Evolutionary conservation across 2,113 vertebrate species (phyloP).

Genomic region (Laticauda laticaudata): DNA sequence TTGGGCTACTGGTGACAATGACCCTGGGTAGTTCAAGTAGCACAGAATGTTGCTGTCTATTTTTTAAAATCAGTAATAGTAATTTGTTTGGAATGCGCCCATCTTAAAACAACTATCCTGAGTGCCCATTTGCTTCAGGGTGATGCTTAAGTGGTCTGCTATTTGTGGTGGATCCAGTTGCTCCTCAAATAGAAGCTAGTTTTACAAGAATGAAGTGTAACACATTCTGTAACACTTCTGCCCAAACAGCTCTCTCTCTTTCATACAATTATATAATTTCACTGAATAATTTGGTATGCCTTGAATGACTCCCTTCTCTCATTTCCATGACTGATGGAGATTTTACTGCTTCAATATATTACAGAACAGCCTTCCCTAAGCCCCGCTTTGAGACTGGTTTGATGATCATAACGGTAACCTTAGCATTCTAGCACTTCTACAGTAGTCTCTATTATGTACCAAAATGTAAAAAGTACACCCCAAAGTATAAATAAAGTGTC

Average conservation of each 20-base stretch:
- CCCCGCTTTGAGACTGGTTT: neutral
- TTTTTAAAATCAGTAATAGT: neutral
- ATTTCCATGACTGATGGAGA: neutral
- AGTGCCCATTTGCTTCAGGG: neutral
- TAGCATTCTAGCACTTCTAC: neutral
- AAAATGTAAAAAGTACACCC: neutral
- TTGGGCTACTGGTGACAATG: neutral
- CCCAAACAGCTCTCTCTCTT: neutral
- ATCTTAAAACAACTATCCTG: neutral
- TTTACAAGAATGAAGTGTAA: neutral
- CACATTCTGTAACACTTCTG: neutral
- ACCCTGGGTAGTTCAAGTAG: neutral
- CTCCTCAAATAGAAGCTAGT: neutral
- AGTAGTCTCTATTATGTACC: neutral
- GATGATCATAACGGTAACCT: accelerated
- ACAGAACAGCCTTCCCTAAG: neutral
- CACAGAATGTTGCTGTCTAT: neutral
- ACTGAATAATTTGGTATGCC: neutral
- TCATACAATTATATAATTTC: neutral
- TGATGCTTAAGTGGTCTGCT: neutral
- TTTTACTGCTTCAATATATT: neutral
- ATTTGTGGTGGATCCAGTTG: neutral
- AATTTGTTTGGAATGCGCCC: neutral
- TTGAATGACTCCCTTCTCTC: neutral
- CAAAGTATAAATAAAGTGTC: accelerated